Evolutionary conservation across 2,113 vertebrate genomes (phyloP), one percentile per base, ranked within the genome.

Genomic region (Onychorhynchus coronatus): DNA sequence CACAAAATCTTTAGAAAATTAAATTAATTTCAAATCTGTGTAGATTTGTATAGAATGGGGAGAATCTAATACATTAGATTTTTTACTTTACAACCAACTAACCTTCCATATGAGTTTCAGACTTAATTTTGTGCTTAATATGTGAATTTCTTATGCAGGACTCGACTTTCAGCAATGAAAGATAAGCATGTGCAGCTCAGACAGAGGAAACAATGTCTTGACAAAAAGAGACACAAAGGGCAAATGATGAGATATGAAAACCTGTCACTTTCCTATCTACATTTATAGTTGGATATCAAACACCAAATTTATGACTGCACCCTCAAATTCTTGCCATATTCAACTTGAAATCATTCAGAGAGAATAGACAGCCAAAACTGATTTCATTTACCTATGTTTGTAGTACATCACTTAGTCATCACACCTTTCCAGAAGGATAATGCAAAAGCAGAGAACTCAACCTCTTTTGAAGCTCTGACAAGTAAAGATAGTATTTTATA

Each of bases 391-490:
- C 8, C 31, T 63, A 1, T 49, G 18, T 83, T 70, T 73, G 6
- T 20, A 46, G 14, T 49, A 39, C 0, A 0, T 30, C 28, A n/a
- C 23, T 49, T 23, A 33, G 44, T n/a, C 62, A 74, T 39, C 47
- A 67, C 3, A 14, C 4, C 13, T 52, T 8, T 53, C 17, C 3
- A 10, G 28, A 85, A 76, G 9, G 12, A 18, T 17, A 55, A 41
- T 6, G 4, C 15, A 83, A 85, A 75, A 68, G 21, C 31, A 72
- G 12, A 81, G 81, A 91, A 78, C 2, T 44, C 30, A 37, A 15
- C 11, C 11, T 47, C 23, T 68, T 68, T 35, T 78, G 20, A 74
- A 63, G 8, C 5, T 4, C 0, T n/a, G 27, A 49, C 0, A 0
- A 73, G 18, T 11, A 82, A 49, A 80, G 33, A 46, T 49, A 62